A percentile compares a stretch with the other conserved stretches of the same genome.
Evolutionary conservation across 1,140 invertebrate species (phyloP).

Genomic region (Acromyrmex charruanus): DNA sequence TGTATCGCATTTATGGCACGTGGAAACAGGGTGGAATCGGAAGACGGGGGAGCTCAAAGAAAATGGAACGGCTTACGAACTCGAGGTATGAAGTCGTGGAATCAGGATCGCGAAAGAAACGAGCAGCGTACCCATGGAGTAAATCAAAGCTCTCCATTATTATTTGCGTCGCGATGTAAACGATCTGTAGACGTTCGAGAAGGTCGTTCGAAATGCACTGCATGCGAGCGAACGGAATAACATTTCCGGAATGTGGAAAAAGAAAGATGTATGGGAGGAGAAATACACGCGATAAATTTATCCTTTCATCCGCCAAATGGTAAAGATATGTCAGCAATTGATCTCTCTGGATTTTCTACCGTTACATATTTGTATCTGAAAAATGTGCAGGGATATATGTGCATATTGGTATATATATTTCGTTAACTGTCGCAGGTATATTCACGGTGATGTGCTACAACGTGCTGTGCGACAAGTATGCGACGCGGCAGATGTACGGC

Average conservation of each 20-base stretch:
- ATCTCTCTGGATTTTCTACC: background rate
- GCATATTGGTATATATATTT: background rate
- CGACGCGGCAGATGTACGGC: slow-evolving; percentile 98
- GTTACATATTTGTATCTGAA: background rate
- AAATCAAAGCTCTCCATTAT: slow-evolving; percentile 20
- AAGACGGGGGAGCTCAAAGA: slow-evolving; percentile 3
- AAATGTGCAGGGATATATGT: background rate
- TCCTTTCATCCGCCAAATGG: too few species aligned
- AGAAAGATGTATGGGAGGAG: background rate
- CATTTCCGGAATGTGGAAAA: background rate
- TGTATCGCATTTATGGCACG: slow-evolving; percentile 46
- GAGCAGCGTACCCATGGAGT: background rate
- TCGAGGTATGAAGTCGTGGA: background rate
- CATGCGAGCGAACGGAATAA: background rate
- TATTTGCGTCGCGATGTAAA: slow-evolving; percentile 30
- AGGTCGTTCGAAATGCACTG: background rate
- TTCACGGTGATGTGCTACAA: slow-evolving; percentile 99
- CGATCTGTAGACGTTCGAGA: background rate
- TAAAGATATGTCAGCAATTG: background rate
- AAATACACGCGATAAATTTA: background rate
- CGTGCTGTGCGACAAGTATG: slow-evolving; percentile 99
- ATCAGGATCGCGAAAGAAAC: slow-evolving; percentile 46
- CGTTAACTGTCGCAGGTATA: slow-evolving; percentile 90
- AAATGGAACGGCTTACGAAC: slow-evolving; percentile 17
- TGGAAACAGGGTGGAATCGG: slow-evolving; percentile 20